Evolutionary conservation across 2,113 vertebrate species (phyloP).

Genomic region (Phodopus roborovskii): DNA sequence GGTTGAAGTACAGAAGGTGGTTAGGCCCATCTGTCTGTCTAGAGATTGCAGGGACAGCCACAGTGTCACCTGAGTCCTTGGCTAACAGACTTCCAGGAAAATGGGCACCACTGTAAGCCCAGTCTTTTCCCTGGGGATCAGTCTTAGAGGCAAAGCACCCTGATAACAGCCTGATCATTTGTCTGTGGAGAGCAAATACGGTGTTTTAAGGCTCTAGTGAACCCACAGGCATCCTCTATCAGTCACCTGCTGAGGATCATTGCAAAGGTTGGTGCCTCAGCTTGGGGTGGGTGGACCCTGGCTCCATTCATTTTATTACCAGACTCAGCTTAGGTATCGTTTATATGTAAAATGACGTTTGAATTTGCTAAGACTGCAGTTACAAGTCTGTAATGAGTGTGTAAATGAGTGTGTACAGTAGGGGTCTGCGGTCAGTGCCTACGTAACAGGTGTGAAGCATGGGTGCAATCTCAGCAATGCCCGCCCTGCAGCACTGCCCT

Average conservation of each 20-base stretch:
- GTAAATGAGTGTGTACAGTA: conserved; percentile 4
- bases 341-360: conserved; percentile 39
- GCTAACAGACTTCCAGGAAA: conserved; percentile 2
- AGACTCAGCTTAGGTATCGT: neutral
- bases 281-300: neutral
- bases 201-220: conserved; percentile 46
- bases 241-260: neutral
- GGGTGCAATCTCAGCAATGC: neutral
- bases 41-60: neutral
- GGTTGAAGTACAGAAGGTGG: neutral
- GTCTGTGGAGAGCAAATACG: conserved; percentile 13
- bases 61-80: conserved; percentile 32
- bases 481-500: conserved; percentile 16
- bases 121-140: neutral
- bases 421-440: neutral
- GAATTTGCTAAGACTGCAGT: conserved; percentile 1
- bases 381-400: conserved; percentile 20
- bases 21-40: conserved; percentile 18
- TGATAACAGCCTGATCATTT: neutral
- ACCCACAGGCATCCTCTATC: neutral
- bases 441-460: neutral
- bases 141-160: neutral
- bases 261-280: neutral
- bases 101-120: neutral
- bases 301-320: conserved; percentile 36